These are phyloP conservation scores for Drosophila burlai DNA, from an alignment of 1,140 invertebrate species.

Conservation along the genomic window DNA sequence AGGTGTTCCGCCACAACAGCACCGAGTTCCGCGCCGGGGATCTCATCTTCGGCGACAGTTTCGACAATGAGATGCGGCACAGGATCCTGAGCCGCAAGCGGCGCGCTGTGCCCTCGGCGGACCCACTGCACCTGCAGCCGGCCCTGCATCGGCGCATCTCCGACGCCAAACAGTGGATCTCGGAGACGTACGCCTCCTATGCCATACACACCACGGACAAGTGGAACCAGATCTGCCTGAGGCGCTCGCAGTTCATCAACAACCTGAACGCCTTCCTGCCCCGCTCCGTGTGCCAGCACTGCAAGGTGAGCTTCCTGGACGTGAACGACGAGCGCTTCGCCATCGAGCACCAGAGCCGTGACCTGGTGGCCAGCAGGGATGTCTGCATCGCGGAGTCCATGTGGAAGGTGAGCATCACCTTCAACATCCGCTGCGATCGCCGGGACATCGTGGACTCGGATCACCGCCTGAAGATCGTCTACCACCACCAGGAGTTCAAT, in stretches of 20 bases:
- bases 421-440: conserved; percentile 89
- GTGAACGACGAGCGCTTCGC: conserved; percentile 92
- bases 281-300: conserved; percentile 89
- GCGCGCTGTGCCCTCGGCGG: conserved; percentile 83
- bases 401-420: conserved; percentile 92
- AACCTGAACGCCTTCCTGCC: conserved; percentile 91
- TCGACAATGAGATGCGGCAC: conserved; percentile 85
- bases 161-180: conserved; percentile 92
- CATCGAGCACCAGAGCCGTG: conserved; percentile 91
- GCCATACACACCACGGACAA: conserved; percentile 92
- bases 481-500: conserved; percentile 92
- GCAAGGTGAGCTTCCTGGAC: conserved; percentile 91
- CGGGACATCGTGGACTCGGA: conserved; percentile 90
- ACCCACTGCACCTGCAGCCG: conserved; percentile 79
- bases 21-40: conserved; percentile 78
- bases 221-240: conserved; percentile 91
- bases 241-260: conserved; percentile 92
- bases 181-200: conserved; percentile 93
- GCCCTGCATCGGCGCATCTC: conserved; percentile 77
- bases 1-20: conserved; percentile 63
- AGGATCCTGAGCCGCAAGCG: conserved; percentile 86
- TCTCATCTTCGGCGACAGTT: conserved; percentile 77
- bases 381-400: conserved; percentile 92
- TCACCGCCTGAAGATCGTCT: conserved; percentile 92
- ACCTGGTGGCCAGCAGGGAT: conserved; percentile 92